Percentiles rank a stretch among this genome's conserved stretches.
Evolutionary conservation across 2,888 invertebrate genomes (phyloP).

Genomic region (Harpalus rufipes): DNA sequence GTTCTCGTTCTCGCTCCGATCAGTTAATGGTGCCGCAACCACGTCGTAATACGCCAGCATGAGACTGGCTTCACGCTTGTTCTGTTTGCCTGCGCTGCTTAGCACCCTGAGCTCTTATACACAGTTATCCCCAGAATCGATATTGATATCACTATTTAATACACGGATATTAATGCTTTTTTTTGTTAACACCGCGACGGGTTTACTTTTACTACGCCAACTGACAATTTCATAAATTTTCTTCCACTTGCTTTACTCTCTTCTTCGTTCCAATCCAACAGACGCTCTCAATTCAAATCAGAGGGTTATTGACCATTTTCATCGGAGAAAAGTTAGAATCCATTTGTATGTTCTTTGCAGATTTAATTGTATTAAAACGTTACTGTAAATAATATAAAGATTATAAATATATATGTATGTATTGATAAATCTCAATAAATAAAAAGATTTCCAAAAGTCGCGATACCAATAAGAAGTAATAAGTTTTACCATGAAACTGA

Average conservation of each 20-base stretch:
- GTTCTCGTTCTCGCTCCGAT: constrained; percentile 23
- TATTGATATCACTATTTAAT: constrained; percentile 49
- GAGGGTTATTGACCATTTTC: not conserved
- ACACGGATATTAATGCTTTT: constrained; percentile 28
- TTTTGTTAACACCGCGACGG: constrained; percentile 30
- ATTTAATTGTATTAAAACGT: not conserved
- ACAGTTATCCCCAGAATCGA: constrained; percentile 28
- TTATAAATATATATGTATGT: too few relatives aligned
- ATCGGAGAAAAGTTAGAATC: not conserved
- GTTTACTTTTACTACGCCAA: constrained; percentile 9
- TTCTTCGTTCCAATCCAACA: not conserved
- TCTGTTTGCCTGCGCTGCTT: constrained; percentile 21
- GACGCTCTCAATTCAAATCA: not conserved
- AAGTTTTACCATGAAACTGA: too few relatives aligned
- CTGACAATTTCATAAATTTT: constrained; percentile 27
- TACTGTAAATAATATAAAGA: too few relatives aligned
- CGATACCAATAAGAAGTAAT: too few relatives aligned
- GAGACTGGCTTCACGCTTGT: constrained; percentile 34
- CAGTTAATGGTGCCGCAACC: constrained; percentile 63
- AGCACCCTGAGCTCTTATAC: constrained; percentile 3
- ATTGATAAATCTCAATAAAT: too few relatives aligned
- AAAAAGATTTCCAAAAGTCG: too few relatives aligned
- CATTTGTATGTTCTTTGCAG: not conserved
- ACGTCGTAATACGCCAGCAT: constrained; percentile 54
- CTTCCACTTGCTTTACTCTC: constrained; percentile 9